Percentiles rank a stretch among this genome's conserved stretches.
phyloP scores from a whole-genome alignment of 2,888 invertebrate genomes.

The Litoditis marina region DNA sequence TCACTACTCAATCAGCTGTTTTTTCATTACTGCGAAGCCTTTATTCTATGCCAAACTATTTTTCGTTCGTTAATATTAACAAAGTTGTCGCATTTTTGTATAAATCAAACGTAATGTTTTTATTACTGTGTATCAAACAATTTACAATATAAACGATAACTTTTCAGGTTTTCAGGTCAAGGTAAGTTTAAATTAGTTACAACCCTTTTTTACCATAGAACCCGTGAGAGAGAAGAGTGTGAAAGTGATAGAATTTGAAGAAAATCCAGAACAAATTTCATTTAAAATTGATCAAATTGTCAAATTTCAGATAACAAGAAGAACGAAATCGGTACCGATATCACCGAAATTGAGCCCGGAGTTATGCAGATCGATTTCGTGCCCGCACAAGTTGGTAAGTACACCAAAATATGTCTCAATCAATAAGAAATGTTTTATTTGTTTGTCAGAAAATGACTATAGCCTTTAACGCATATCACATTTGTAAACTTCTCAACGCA shows the following conservation, averaged over 20 bases:
- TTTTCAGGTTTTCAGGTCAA: conserved; percentile 5
- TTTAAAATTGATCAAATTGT: not conserved
- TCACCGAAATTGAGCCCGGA: conserved; percentile 49
- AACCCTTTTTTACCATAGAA: conserved; percentile 1
- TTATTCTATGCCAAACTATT: too few species aligned
- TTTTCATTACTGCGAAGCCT: too few species aligned
- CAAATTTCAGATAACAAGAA: conserved; percentile 50
- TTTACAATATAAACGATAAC: too few species aligned
- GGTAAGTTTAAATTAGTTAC: not conserved
- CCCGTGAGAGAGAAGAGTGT: conserved; percentile 12
- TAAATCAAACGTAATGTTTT: not conserved
- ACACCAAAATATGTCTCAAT: not conserved
- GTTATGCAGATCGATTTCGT: conserved; percentile 74
- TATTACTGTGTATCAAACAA: too few species aligned
- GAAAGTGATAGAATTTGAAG: conserved; percentile 3
- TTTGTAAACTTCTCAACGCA: too few species aligned
- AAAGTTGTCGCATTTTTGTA: not conserved
- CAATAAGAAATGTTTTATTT: not conserved
- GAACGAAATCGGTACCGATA: conserved; percentile 42
- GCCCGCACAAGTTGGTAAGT: conserved; percentile 74
- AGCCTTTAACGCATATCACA: too few species aligned
- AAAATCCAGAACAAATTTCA: not conserved
- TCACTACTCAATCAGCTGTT: too few species aligned
- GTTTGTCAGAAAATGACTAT: too few species aligned
- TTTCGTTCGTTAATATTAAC: too few species aligned